A percentile compares a stretch with the other conserved stretches of the same genome.
These are phyloP conservation scores for Notechis scutatus DNA, from an alignment of 2,113 vertebrate species.

Conservation along the genomic window DNA sequence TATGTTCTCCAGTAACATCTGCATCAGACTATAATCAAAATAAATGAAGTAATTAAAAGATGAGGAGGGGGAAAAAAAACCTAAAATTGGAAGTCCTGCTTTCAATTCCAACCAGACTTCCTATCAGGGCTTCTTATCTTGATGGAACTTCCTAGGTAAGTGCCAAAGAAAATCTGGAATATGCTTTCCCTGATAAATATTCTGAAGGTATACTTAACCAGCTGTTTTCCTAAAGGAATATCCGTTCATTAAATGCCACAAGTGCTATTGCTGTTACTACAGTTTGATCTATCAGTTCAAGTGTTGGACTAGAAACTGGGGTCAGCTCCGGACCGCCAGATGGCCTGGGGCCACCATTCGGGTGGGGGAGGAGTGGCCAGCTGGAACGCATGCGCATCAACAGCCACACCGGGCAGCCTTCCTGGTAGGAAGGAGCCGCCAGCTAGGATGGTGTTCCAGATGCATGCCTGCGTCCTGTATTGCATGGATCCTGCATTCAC, in stretches of 20 bases:
- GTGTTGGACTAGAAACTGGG: neutral
- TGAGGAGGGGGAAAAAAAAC: neutral
- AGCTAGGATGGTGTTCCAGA: too few species aligned
- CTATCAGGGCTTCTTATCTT: neutral
- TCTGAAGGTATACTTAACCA: neutral
- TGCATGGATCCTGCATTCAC: too few species aligned
- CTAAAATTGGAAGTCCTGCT: neutral
- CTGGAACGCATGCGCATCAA: too few species aligned
- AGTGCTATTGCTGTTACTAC: too few species aligned
- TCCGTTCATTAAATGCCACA: neutral
- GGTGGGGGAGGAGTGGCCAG: too few species aligned
- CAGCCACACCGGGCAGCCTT: too few species aligned
- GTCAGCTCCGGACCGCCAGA: too few species aligned
- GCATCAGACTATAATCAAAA: conserved; percentile 66
- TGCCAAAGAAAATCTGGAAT: neutral
- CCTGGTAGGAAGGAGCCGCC: too few species aligned
- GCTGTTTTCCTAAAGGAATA: neutral
- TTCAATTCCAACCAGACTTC: neutral
- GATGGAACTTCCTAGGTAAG: neutral
- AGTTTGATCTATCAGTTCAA: neutral
- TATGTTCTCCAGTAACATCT: conserved; percentile 59
- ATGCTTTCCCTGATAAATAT: neutral
- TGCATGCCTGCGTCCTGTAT: too few species aligned
- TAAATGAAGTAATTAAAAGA: neutral
- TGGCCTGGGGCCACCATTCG: too few species aligned